A percentile compares a stretch with the other conserved stretches of the same genome.
Evolutionary conservation across 2,797 vertebrate genomes (phyloP).

Genomic region (Heterohyrax brucei): DNA sequence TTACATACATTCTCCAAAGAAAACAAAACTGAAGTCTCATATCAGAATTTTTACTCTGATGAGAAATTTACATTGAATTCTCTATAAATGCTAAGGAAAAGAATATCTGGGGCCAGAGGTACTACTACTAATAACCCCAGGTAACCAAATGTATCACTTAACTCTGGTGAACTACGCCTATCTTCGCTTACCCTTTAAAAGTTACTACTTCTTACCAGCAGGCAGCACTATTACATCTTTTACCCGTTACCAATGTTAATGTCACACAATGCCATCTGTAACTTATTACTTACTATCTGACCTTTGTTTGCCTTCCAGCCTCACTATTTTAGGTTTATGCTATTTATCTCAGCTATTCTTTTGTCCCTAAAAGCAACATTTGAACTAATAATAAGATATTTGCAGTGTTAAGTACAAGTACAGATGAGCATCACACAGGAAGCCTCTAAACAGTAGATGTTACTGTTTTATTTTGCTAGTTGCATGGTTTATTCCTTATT

Average conservation of each 20-base stretch:
- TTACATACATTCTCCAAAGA: slow-evolving; percentile 17
- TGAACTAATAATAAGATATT: slow-evolving; percentile 85
- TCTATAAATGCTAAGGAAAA: slow-evolving; percentile 61
- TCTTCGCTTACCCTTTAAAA: slow-evolving; percentile 83
- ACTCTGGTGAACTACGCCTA: slow-evolving; percentile 59
- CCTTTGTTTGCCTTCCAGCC: slow-evolving; percentile 90
- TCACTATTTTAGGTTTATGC: slow-evolving; percentile 90
- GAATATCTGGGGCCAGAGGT: slow-evolving; percentile 63
- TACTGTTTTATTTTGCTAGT: slow-evolving; percentile 38
- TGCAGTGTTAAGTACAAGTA: slow-evolving; percentile 63
- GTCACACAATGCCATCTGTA: slow-evolving; percentile 89
- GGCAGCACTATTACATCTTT: slow-evolving; percentile 91
- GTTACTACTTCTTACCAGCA: slow-evolving; percentile 90
- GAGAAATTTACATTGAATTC: background rate
- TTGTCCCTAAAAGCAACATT: slow-evolving; percentile 89
- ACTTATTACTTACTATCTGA: slow-evolving; percentile 90
- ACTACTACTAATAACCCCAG: slow-evolving; percentile 36
- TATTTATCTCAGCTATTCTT: slow-evolving; percentile 89
- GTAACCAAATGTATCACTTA: background rate
- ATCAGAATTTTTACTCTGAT: slow-evolving; percentile 43
- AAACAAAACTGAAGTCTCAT: slow-evolving; percentile 1
- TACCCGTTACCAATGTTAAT: slow-evolving; percentile 88
- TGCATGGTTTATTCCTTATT: slow-evolving; percentile 79
- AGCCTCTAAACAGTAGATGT: slow-evolving; percentile 1
- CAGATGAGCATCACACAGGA: slow-evolving; percentile 80